Evolutionary conservation across 2,797 vertebrate genomes (phyloP).

Genomic region (Clarias platycephalus): DNA sequence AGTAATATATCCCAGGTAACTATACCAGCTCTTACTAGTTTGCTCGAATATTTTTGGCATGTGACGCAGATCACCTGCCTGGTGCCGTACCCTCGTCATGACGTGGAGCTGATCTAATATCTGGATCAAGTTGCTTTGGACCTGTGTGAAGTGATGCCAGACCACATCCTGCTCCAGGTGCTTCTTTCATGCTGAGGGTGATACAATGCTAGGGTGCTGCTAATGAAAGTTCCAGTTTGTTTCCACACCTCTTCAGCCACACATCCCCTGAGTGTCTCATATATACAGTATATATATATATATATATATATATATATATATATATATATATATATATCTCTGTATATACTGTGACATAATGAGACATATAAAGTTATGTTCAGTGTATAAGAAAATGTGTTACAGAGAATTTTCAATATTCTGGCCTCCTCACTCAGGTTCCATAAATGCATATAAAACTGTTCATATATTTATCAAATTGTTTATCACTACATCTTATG

Average conservation of each 20-base stretch:
- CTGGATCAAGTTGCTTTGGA: constrained; percentile 33
- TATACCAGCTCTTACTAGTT: constrained; percentile 32
- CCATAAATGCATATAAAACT: neutral
- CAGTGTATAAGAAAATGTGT: too few relatives aligned
- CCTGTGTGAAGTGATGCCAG: neutral
- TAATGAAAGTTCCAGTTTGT: constrained; percentile 43
- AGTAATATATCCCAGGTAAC: constrained; percentile 22
- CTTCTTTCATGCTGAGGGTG: constrained; percentile 30
- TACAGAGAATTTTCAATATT: neutral
- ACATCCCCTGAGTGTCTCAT: neutral
- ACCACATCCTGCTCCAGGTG: constrained; percentile 14
- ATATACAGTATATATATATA: too few relatives aligned
- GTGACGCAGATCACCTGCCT: constrained; percentile 27
- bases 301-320: too few relatives aligned
- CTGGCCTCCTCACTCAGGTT: neutral
- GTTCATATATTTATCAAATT: neutral
- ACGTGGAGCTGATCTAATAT: constrained; percentile 41
- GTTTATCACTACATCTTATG: neutral
- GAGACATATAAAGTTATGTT: neutral
- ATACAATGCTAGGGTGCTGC: constrained; percentile 39
- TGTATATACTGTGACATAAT: too few relatives aligned
- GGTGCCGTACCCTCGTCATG: constrained; percentile 40
- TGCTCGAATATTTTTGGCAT: neutral
- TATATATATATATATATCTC: too few relatives aligned
- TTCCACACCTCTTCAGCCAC: constrained; percentile 10